Percentiles rank a stretch among this genome's conserved stretches.
phyloP scores from a whole-genome alignment of 2,113 vertebrate genomes.

The Eleginops maclovinus region DNA sequence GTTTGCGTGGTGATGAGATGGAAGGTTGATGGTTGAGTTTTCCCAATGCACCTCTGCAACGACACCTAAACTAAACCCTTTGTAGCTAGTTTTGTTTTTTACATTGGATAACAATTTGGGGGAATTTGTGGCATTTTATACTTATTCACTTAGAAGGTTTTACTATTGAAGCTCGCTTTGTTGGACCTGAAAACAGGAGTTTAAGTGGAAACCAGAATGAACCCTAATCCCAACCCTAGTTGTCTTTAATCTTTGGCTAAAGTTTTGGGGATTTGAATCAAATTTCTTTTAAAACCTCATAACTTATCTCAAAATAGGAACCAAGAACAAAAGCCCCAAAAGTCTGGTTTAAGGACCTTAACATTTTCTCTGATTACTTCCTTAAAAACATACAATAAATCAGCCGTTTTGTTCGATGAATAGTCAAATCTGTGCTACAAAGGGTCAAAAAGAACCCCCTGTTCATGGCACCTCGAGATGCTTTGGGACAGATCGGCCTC shows the following conservation, averaged over 20 bases:
- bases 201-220: background rate
- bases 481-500: constrained; percentile 9
- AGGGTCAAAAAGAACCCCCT: background rate
- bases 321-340: background rate
- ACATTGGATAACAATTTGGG: too few species aligned
- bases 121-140: background rate
- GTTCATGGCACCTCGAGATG: background rate
- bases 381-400: too few species aligned
- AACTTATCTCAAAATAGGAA: background rate
- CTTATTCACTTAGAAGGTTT: too few species aligned
- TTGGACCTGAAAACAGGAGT: background rate
- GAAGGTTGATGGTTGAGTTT: constrained; percentile 46
- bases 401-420: background rate
- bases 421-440: background rate
- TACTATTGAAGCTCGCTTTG: background rate
- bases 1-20: constrained; percentile 41
- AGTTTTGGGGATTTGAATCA: background rate
- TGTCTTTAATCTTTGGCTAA: background rate
- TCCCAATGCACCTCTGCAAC: constrained; percentile 14
- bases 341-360: background rate
- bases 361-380: background rate
- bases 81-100: background rate
- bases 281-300: too few species aligned
- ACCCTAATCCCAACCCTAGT: background rate
- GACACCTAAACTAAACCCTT: constrained; percentile 11